Evolutionary conservation across 2,113 vertebrate species (phyloP), one percentile per base, ranked within the genome.

Genomic region (Passer domesticus): DNA sequence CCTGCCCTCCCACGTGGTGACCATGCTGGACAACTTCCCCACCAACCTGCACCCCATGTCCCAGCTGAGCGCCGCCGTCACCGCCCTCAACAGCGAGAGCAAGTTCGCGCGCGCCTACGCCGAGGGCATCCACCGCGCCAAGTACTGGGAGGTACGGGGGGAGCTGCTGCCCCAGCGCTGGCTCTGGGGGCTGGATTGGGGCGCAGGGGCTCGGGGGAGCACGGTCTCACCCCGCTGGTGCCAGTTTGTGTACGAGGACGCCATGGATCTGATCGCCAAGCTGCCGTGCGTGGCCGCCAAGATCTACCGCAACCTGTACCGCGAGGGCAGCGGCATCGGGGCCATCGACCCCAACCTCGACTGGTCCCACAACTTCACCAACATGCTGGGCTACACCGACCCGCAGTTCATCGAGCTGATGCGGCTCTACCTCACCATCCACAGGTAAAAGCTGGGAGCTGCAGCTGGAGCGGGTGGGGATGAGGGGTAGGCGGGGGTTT

Each of bases 11-110:
- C 99, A 99, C 11, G 99, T 99, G 62, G 99, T 99, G 95, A 99
- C 99, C 92, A 99, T 99, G 99, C 89, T 99, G 97, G 99, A 99
- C 97, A 99, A 99, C 94, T 99, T 99, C 96, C 99, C 99, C 79
- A 99, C 97, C 93, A 99, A 99, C 97, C 98, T 99, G 76, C 99
- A 99, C 97, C 99, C 99, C 90, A 99, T 99, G 99, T 99, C 99
- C 81, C 99, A 99, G 97, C 98, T 99, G 94, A 99, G 99, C 19
- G 99, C 99, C 3, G 98, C 99, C 47, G 94, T 99, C 96, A 99
- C 99, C 2, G 99, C 99, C 28, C 99, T 99, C 95, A 99, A 99
- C 98, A 99, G 99, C 28, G 99, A 99, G 97, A 99, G 99, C 98
- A 98, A 95, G 83, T 99, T 99, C 43, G 99, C 98, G 9, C 98